A percentile compares a stretch with the other conserved stretches of the same genome.
Conservation (phyloP, 1,140 invertebrate genomes). For the Dufourea novaeangliae region DNA sequence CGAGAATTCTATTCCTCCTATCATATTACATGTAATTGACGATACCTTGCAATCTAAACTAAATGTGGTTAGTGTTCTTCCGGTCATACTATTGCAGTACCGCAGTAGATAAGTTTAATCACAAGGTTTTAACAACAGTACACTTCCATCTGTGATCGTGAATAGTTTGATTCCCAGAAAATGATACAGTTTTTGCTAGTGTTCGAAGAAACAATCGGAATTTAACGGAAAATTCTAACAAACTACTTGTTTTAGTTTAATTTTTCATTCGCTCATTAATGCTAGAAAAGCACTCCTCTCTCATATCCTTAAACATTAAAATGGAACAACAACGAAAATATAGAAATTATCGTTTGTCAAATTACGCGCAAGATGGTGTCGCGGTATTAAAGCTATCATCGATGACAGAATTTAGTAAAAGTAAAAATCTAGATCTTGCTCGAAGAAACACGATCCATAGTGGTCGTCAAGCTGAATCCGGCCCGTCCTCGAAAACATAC, state of each 20-base stretch:
- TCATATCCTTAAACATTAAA: neutral
- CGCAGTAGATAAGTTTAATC: conserved; percentile 41
- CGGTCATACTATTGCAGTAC: conserved; percentile 6
- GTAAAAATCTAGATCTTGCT: neutral
- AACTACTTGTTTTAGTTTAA: neutral
- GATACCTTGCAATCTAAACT: conserved; percentile 28
- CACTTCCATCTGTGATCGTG: neutral
- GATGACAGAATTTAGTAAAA: neutral
- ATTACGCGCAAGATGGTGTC: conserved; percentile 49
- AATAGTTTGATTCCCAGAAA: neutral
- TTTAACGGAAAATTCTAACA: neutral
- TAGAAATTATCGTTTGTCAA: conserved; percentile 53
- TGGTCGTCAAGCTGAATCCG: neutral
- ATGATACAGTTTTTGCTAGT: neutral
- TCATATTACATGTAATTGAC: neutral
- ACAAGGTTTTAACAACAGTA: neutral
- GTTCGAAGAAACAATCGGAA: neutral
- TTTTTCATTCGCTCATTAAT: too few relatives aligned
- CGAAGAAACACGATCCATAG: neutral
- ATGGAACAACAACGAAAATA: conserved; percentile 38
- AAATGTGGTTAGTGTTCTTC: conserved; percentile 35
- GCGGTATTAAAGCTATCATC: conserved; percentile 45
- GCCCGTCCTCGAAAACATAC: neutral
- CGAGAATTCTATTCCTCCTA: neutral
- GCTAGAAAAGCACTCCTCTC: neutral